Evolutionary conservation across 2,797 vertebrate genomes (phyloP), one percentile per base, ranked within the genome.

Genomic region (Brotogeris chrysoptera): DNA sequence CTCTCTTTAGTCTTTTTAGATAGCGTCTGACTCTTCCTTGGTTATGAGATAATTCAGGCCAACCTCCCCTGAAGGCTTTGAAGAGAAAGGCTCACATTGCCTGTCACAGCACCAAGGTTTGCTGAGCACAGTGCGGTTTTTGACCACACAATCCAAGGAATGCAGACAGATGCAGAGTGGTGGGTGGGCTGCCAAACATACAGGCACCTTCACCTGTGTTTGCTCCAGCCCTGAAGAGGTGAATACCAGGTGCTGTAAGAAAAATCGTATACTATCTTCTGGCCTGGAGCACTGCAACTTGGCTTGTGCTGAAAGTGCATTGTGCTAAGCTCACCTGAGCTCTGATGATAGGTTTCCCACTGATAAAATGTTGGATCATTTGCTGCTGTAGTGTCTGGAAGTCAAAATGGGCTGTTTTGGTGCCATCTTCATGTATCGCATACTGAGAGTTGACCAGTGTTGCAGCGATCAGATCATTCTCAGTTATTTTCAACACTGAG

Each of bases 401-500:
- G 63, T 95, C 88, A 80, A 94, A 95, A 57, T 89, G 50, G 7
- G 93, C 95, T 66, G 60, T 92, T 49, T 94, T 57, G 71, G 60
- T 90, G 41, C 76, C 80, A 4, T 93, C 84, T 52, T 95, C 89
- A n/a, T 81, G 53, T 41, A 95, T 59, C 39, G 88, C 69, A 47
- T 95, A 95, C 69, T 93, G 91, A 36, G 81, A 94, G 64, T 93
- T 96, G 23, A 84, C 93, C 64, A 96, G 78, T 1, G 57, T 88
- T 8, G 78, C 85, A 30, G 84, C 91, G 39, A 95, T 71, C 50
- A 96, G 76, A 52, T 96, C 94, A 46, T 91, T 88, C 55, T 95
- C 93, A 27, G 52, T 91, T 72, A 96, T 89, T 34, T 68, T 76
- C 79, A 88, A 43, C 43, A 96, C 87, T 6, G 91, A 92, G 18